Percentiles rank a stretch among this genome's conserved stretches.
phyloP scores from a whole-genome alignment of 2,888 invertebrate species.

The Euzophera pinguis region DNA sequence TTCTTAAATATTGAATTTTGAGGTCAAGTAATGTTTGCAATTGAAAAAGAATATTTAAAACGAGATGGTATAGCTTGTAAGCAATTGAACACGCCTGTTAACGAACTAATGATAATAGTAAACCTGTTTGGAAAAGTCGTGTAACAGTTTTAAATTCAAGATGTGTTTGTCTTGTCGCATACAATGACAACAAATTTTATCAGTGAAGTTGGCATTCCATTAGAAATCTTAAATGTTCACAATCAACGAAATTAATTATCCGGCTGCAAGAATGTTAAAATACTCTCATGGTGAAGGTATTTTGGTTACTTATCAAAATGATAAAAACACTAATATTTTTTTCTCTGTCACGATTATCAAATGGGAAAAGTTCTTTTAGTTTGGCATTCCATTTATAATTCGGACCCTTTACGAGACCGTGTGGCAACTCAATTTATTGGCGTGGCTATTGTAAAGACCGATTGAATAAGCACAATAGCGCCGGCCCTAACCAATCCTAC shows the following conservation, averaged over 20 bases:
- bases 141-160: background rate
- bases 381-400: slow-evolving; percentile 15
- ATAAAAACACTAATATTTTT: no score
- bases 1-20: slow-evolving; percentile 39
- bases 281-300: no score
- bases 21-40: slow-evolving; percentile 34
- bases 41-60: slow-evolving; percentile 13
- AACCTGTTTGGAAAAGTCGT: background rate
- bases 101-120: background rate
- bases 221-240: no score
- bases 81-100: background rate
- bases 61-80: background rate
- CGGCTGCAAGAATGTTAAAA: no score
- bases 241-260: no score
- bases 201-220: no score
- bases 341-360: no score
- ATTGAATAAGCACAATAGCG: slow-evolving; percentile 51
- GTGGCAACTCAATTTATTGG: slow-evolving; percentile 50
- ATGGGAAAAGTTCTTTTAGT: background rate
- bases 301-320: no score
- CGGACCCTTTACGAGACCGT: slow-evolving; percentile 50
- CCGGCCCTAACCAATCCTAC: slow-evolving; percentile 51
- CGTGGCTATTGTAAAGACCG: slow-evolving; percentile 47
- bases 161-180: background rate
- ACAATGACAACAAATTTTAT: no score